phyloP scores from a whole-genome alignment of 1,140 invertebrate species.

The Drosophila seguyi region DNA sequence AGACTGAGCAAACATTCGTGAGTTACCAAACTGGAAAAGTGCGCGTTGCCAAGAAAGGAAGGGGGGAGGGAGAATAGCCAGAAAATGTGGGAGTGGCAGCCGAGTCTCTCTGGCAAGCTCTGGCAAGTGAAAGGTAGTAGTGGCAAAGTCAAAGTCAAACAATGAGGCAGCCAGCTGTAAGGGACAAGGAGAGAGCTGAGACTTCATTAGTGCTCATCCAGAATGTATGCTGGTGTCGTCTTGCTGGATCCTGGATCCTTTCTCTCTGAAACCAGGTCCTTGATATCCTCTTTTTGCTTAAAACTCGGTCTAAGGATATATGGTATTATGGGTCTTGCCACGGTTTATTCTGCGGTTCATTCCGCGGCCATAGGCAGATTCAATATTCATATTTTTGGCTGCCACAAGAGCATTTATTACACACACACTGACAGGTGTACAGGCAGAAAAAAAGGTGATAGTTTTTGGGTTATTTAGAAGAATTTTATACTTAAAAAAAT shows the following conservation, averaged over 20 bases:
- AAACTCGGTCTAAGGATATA: slow-evolving; percentile 4
- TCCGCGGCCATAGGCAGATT: slow-evolving; percentile 58
- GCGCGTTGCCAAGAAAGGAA: slow-evolving; percentile 5
- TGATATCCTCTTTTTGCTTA: not conserved
- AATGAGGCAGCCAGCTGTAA: slow-evolving; percentile 74
- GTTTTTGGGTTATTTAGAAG: not conserved
- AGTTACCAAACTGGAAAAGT: slow-evolving; percentile 32
- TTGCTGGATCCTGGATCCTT: slow-evolving; percentile 16
- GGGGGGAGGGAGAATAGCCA: not conserved
- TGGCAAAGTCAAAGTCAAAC: slow-evolving; percentile 76
- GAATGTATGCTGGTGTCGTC: slow-evolving; percentile 55
- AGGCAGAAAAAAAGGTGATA: slow-evolving; percentile 3
- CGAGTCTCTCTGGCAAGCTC: slow-evolving; percentile 24
- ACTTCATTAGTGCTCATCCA: slow-evolving; percentile 80
- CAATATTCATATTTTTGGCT: slow-evolving; percentile 77
- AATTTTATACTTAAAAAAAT: not conserved
- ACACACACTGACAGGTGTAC: slow-evolving; percentile 11
- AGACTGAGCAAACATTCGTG: slow-evolving; percentile 72
- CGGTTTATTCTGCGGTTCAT: slow-evolving; percentile 48
- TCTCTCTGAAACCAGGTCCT: not conserved
- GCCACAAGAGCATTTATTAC: slow-evolving; percentile 70
- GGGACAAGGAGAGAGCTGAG: slow-evolving; percentile 66
- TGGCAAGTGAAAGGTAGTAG: slow-evolving; percentile 37
- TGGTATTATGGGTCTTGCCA: slow-evolving; percentile 18
- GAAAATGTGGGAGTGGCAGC: not conserved